These are phyloP conservation scores for Porites rus DNA, from an alignment of 92 coral and sea anemone species.

Conservation along the genomic window DNA sequence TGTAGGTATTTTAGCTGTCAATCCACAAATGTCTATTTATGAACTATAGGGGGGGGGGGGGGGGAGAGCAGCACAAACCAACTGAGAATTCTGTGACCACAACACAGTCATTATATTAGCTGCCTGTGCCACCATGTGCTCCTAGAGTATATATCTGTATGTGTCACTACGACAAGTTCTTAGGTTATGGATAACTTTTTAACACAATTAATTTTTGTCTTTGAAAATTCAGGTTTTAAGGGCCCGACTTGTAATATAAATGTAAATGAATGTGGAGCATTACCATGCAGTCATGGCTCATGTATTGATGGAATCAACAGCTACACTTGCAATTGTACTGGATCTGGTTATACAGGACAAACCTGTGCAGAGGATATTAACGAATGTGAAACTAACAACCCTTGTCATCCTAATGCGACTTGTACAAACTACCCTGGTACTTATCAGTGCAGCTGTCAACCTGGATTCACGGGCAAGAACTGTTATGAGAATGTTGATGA, in stretches of 20 bases:
- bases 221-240: constrained; percentile 69
- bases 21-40: too few relatives aligned
- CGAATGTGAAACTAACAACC: constrained; percentile 70
- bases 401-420: constrained; percentile 77
- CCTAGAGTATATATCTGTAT: background rate
- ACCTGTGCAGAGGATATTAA: constrained; percentile 76
- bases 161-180: background rate
- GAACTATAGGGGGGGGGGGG: too few relatives aligned
- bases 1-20: too few relatives aligned
- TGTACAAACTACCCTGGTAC: constrained; percentile 82
- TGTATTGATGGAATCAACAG: constrained; percentile 75
- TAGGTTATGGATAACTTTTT: too few relatives aligned
- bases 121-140: too few relatives aligned
- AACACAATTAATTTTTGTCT: background rate
- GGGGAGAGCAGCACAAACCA: too few relatives aligned
- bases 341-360: constrained; percentile 83
- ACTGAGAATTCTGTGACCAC: too few relatives aligned
- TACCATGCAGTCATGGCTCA: constrained; percentile 69
- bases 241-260: constrained; percentile 79
- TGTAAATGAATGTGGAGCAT: constrained; percentile 82
- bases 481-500: constrained; percentile 86
- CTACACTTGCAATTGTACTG: constrained; percentile 82
- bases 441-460: constrained; percentile 73
- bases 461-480: constrained; percentile 81
- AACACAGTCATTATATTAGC: too few relatives aligned